Evolutionary conservation across 2,888 invertebrate genomes (phyloP).

Genomic region (Drosophila anomalata): DNA sequence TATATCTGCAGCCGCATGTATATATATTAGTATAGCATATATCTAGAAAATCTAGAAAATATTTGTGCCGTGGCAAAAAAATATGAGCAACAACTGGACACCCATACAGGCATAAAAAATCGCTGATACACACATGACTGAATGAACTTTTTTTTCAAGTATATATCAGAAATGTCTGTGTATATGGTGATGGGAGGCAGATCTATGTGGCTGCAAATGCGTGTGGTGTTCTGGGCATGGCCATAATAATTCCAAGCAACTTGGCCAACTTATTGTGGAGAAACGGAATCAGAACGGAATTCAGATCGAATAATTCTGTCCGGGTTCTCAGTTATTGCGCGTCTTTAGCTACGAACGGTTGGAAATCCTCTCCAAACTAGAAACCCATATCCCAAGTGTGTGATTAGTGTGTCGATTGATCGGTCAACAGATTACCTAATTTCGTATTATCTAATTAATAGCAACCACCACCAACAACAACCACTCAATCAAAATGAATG

Average conservation of each 20-base stretch:
- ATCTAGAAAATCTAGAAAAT: conserved; percentile 29
- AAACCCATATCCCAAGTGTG: conserved; percentile 37
- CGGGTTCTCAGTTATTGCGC: conserved; percentile 81
- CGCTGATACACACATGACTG: conserved; percentile 11
- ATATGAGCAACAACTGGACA: conserved; percentile 74
- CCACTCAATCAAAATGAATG: conserved; percentile 83
- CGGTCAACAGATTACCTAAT: conserved; percentile 24
- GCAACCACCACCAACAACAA: conserved; percentile 52
- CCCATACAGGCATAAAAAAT: conserved; percentile 41
- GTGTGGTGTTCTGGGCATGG: conserved; percentile 29
- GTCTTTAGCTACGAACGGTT: conserved; percentile 82
- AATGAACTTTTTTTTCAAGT: conserved; percentile 29
- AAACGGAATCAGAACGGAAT: conserved; percentile 55
- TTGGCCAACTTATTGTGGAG: conserved; percentile 75
- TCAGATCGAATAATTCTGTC: conserved; percentile 57
- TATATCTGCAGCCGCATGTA: conserved; percentile 18
- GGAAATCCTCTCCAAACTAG: conserved; percentile 55
- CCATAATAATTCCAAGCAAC: conserved; percentile 70
- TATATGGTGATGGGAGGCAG: conserved; percentile 13
- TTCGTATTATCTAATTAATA: conserved; percentile 29
- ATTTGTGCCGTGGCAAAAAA: conserved; percentile 52
- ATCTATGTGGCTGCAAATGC: conserved; percentile 37
- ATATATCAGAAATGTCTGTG: conserved; percentile 17
- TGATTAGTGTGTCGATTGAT: conserved; percentile 16
- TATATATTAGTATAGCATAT: conserved; percentile 7